Base-by-base conservation (phyloP, 2,113 vertebrate genomes). In the Pituophis catenifer region DNA sequence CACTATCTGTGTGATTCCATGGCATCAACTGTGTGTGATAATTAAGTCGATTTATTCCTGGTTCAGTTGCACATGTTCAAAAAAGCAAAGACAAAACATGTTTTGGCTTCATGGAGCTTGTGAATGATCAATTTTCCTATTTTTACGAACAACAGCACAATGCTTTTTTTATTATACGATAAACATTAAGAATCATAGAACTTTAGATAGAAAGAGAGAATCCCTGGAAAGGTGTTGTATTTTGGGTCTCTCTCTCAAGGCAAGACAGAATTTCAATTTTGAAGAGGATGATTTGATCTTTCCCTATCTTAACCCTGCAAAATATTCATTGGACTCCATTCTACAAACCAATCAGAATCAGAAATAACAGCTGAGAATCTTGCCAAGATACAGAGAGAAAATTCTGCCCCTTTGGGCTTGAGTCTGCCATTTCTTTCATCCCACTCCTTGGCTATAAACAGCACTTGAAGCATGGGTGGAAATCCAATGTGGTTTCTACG, bases 381-480 rank as follows among this genome's bases (percentile, higher is more conserved):
- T 21, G 57, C n/a, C 86, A 81, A 44, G n/a, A 1, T 91, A 90
- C 54, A 29, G 86, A 88, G 0, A 86, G 33, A 81, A 55, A 65
- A 93, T 57, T 38, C 26, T 29, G 54, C 89, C 91, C 75, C 75
- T 44, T 75, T 92, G 38, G 87, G 65, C 24, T 15, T 54, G 55
- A 89, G 21, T 59, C n/a, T 0, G 0, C 89, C 57, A 86, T 85
- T 95, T 94, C 89, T 94, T 89, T 87, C 12, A 55, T 21, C 75
- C 91, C 53, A 90, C 81, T 93, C 92, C 23, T 92, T 96, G 91
- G 91, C 91, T 92, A 93, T 93, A 94, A 94, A 89, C 48, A 94
- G 81, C 89, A 92, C 50, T 94, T 92, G 93, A 58, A 93, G 55
- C 86, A 92, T 58, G 65, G 26, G 11, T n/a, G 29, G 88, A 92